Evolutionary conservation across 2,113 vertebrate genomes (phyloP).

Genomic region (Cynopterus brachyotis): DNA sequence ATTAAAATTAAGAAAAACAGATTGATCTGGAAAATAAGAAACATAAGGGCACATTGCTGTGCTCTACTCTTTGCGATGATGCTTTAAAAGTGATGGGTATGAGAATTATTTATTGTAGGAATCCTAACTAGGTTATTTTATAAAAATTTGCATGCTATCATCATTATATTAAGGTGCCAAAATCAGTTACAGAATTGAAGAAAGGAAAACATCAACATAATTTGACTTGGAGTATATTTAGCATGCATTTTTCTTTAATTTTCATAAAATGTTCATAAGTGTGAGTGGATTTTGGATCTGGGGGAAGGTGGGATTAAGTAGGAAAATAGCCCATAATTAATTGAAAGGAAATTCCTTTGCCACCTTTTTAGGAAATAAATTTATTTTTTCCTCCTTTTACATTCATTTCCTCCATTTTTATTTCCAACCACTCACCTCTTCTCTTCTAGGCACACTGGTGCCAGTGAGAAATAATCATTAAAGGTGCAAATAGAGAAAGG

Average conservation of each 20-base stretch:
- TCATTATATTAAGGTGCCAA: slow-evolving; percentile 55
- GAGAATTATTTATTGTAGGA: slow-evolving; percentile 56
- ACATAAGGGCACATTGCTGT: slow-evolving; percentile 62
- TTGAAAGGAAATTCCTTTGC: neutral
- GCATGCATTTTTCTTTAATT: neutral
- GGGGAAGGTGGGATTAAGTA: neutral
- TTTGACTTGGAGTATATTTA: neutral
- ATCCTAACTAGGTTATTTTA: slow-evolving; percentile 55
- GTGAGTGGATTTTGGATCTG: neutral
- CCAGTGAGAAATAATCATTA: neutral
- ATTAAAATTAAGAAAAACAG: slow-evolving; percentile 79
- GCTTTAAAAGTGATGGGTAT: slow-evolving; percentile 49
- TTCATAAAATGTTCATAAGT: neutral
- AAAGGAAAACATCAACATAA: slow-evolving; percentile 31
- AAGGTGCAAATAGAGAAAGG: neutral
- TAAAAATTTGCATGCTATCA: slow-evolving; percentile 59
- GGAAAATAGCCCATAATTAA: neutral
- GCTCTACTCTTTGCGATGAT: slow-evolving; percentile 37
- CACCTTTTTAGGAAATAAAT: neutral
- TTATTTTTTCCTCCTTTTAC: neutral
- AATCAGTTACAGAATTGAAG: slow-evolving; percentile 48
- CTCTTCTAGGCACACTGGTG: neutral
- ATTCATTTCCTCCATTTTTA: neutral
- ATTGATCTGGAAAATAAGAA: slow-evolving; percentile 78
- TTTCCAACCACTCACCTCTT: neutral